Base-by-base conservation (phyloP, 2,113 vertebrate species). In the Tragelaphus buxtoni region DNA sequence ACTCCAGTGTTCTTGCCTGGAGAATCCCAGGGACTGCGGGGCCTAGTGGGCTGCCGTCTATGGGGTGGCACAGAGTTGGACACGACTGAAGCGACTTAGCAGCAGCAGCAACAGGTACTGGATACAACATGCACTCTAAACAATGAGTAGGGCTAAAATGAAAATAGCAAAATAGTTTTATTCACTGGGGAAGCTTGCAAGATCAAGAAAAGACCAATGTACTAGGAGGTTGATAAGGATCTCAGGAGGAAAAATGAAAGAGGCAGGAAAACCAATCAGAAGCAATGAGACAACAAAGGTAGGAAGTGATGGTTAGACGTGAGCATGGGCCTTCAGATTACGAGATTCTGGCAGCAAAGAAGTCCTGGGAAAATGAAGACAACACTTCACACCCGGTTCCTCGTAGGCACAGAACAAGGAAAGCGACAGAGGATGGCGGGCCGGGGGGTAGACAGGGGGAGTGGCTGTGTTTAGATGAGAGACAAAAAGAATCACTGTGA, bases 71-170 rank as follows among this genome's bases (percentile, higher is more conserved):
- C 12, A 30, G 12, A 61, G 13, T 61, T 28, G 3, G 60, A 61
- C 60, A 61, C 0, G 0, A 61, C 60, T 61, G 60, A 30, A 1
- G 12, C 2, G 28, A 61, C 0, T 1, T 12, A 60, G 58, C 58
- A 60, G 26, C 58, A 61, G 60, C 60, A 53, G 16, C 51, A 61
- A 1, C 77, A 20, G 13, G n/a, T 13, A 6, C 2, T 53, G 79
- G 11, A 28, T 9, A 3, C 9, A 82, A 51, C 9, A 74, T 18
- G 13, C 1, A 4, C 49, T n/a, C 51, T n/a, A 49, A 14, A 42
- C 69, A 12, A 24, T 32, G 11, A 4, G 9, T 32, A 55, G 30
- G 5, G 8, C 35, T 81, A 16, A 93, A 79, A 24, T 11, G 11
- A 72, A 94, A 60, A 83, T 42, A 82, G 47, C 0, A 58, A 84